A percentile compares a stretch with the other conserved stretches of the same genome.
These are phyloP conservation scores for Tetraodon nigroviridis DNA, from an alignment of 2,113 vertebrate genomes.

Conservation along the genomic window DNA sequence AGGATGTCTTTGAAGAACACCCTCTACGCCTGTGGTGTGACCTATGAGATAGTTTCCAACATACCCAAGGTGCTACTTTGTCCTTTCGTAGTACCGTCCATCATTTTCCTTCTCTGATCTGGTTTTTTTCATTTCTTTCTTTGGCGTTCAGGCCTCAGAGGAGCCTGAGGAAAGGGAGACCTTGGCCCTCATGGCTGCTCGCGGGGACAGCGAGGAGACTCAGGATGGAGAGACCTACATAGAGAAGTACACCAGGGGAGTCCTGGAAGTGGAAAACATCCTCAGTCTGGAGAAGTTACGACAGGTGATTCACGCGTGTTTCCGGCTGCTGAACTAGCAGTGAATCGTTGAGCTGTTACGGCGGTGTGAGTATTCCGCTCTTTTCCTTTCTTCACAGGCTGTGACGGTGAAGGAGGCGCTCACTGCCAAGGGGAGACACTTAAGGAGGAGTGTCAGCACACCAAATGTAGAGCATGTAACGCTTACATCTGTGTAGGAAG, in stretches of 20 bases:
- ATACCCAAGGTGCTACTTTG: slow-evolving; percentile 87
- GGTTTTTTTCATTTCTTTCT: not conserved
- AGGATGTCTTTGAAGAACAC: slow-evolving; percentile 93
- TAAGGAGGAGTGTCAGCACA: slow-evolving; percentile 91
- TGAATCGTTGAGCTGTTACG: not conserved
- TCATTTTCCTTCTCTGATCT: not conserved
- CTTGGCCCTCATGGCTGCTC: slow-evolving; percentile 90
- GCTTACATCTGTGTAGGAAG: slow-evolving; percentile 1
- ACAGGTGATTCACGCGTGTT: slow-evolving; percentile 72
- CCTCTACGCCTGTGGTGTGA: slow-evolving; percentile 87
- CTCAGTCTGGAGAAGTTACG: slow-evolving; percentile 89
- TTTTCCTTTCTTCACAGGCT: slow-evolving; percentile 70
- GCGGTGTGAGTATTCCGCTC: not conserved
- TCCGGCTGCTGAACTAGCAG: not conserved
- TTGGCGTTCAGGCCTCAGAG: slow-evolving; percentile 83
- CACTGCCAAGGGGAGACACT: slow-evolving; percentile 83
- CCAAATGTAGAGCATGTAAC: slow-evolving; percentile 91
- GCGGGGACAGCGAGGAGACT: slow-evolving; percentile 82
- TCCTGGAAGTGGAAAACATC: slow-evolving; percentile 94
- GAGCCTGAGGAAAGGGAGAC: slow-evolving; percentile 96
- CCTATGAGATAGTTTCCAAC: slow-evolving; percentile 97
- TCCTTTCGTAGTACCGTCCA: not conserved
- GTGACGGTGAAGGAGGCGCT: slow-evolving; percentile 92
- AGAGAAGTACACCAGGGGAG: slow-evolving; percentile 90
- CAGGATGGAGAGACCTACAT: slow-evolving; percentile 91